These are phyloP conservation scores for Ceryle rudis DNA, from an alignment of 2,797 vertebrate species.

Conservation along the genomic window DNA sequence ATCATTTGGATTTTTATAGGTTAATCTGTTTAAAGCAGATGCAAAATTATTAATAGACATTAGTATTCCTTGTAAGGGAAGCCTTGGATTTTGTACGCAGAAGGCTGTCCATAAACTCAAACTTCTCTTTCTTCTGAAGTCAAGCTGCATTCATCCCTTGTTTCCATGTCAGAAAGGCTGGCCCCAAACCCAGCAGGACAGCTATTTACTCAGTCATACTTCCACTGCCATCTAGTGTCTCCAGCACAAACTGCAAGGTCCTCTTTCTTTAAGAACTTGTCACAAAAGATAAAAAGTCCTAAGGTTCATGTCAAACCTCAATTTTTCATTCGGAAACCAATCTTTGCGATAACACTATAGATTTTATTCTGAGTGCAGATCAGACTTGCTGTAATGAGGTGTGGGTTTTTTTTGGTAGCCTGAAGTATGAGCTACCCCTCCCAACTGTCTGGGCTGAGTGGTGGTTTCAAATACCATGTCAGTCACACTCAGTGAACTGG, in stretches of 20 bases:
- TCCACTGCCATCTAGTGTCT: conserved; percentile 78
- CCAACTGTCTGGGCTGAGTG: conserved; percentile 9
- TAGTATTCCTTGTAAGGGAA: conserved; percentile 18
- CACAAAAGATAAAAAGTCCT: conserved; percentile 40
- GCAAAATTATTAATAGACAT: conserved; percentile 53
- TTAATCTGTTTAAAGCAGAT: conserved; percentile 54
- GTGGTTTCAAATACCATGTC: conserved; percentile 50
- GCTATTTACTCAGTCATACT: neutral
- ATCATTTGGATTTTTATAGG: neutral
- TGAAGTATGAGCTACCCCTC: conserved; percentile 30
- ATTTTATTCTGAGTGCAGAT: conserved; percentile 23
- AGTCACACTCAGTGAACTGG: conserved; percentile 56
- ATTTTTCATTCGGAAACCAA: conserved; percentile 70
- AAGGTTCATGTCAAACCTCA: conserved; percentile 32
- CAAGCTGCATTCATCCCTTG: neutral
- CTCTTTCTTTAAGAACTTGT: neutral
- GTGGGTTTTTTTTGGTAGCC: neutral
- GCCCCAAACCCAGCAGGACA: neutral
- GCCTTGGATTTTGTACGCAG: neutral
- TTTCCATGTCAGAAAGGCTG: neutral
- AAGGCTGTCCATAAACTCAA: neutral
- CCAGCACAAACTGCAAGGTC: neutral
- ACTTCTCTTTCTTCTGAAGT: conserved; percentile 19
- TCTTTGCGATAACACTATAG: conserved; percentile 62
- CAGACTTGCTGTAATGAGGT: conserved; percentile 56